phyloP scores from a whole-genome alignment of 2,888 invertebrate species.

The Diabrotica balteata region DNA sequence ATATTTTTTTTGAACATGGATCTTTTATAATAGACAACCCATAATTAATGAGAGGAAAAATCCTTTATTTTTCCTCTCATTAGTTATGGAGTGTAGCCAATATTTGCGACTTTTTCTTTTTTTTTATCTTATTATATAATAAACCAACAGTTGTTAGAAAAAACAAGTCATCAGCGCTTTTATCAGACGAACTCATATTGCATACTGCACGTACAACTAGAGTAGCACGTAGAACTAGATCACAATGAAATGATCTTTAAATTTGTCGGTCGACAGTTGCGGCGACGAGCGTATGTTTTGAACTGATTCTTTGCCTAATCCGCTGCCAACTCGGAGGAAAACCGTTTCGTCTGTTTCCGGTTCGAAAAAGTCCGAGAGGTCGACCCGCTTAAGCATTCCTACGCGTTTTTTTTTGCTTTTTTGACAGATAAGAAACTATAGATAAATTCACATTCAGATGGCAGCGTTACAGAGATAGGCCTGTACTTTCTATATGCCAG shows the following conservation, averaged over 20 bases:
- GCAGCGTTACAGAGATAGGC: too few relatives aligned
- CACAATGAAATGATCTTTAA: neutral
- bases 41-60: neutral
- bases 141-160: constrained; percentile 2
- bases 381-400: too few relatives aligned
- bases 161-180: constrained; percentile 1
- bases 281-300: constrained; percentile 1
- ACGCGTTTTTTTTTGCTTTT: too few relatives aligned
- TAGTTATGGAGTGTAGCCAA: constrained; percentile 27
- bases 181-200: neutral
- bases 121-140: constrained; percentile 4
- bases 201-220: neutral
- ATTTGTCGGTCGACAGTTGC: neutral
- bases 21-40: constrained; percentile 22
- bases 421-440: too few relatives aligned
- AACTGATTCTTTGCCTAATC: neutral
- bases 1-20: constrained; percentile 25
- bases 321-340: neutral
- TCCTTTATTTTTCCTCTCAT: constrained; percentile 27
- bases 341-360: neutral
- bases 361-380: too few relatives aligned
- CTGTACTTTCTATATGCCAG: too few relatives aligned
- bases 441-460: too few relatives aligned
- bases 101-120: constrained; percentile 5
- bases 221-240: too few relatives aligned